These are phyloP conservation scores for Lepidotrigona ventralis DNA, from an alignment of 1,140 invertebrate genomes.

Conservation along the genomic window DNA sequence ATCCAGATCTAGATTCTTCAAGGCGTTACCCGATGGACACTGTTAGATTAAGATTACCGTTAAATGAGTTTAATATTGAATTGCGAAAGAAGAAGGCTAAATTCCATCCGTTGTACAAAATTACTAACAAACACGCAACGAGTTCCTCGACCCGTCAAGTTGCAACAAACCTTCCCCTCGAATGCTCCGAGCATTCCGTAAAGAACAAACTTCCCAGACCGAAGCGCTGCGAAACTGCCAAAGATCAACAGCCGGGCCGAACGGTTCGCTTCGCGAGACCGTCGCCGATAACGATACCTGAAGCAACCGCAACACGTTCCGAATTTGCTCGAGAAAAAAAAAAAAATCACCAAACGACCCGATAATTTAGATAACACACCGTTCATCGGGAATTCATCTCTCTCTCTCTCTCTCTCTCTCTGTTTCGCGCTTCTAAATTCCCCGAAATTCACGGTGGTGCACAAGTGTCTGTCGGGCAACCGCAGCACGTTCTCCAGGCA, in stretches of 20 bases:
- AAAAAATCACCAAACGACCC: not conserved
- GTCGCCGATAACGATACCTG: not conserved
- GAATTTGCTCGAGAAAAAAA: not conserved
- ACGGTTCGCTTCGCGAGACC: not conserved
- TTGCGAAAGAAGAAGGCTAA: no score
- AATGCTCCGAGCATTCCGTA: not conserved
- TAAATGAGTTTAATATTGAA: no score
- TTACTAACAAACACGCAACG: no score
- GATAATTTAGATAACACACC: conserved; percentile 8
- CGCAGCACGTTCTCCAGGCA: conserved; percentile 20
- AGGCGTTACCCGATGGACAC: no score
- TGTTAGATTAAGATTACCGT: no score
- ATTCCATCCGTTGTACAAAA: no score
- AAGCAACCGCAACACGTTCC: not conserved
- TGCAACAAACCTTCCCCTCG: no score
- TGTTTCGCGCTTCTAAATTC: not conserved
- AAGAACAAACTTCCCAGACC: not conserved
- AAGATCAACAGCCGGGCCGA: not conserved
- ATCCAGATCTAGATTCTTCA: no score
- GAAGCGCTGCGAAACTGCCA: not conserved
- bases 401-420: conserved; percentile 17
- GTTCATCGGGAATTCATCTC: not conserved
- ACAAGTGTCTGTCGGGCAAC: conserved; percentile 26
- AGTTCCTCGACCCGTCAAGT: no score
- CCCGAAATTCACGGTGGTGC: conserved; percentile 1